Evolutionary conservation across 2,113 vertebrate species (phyloP), one percentile per base, ranked within the genome.

Genomic region (Cervus canadensis): DNA sequence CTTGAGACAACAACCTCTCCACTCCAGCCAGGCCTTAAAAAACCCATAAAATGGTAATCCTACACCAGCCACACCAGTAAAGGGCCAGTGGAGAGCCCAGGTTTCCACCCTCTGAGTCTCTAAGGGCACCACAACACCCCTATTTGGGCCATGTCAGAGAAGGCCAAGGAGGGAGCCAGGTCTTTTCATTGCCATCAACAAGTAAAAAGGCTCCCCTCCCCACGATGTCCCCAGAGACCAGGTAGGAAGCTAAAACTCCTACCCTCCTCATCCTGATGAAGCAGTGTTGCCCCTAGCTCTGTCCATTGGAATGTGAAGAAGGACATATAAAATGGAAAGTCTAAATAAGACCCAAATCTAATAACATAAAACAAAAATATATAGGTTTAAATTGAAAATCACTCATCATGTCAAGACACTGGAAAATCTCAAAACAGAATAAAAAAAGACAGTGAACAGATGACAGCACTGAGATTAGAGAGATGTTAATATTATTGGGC

Each of bases 361-460:
- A 85, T 59, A 64, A 33, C 36, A 43, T 57, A 60, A 57, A 40
- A 50, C 17, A 52, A 90, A 90, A 94, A 43, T 17, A 87, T n/a
- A 0, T 15, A 84, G 2, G 28, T 84, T 92, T 95, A 56, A 57
- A 78, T 1, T 13, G 48, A 84, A 84, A 88, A 56, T 92, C 48
- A 92, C 21, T 62, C 12, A 64, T 62, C 26, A 81, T 48, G 11
- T 14, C 9, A 60, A 96, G 43, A 92, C 17, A 5, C 59, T 1
- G 8, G 50, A 59, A 89, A 93, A 60, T 50, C 56, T 82, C 62
- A 52, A 71, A 94, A 76, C 36, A 36, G 13, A 94, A 76, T 60
- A 43, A 76, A 94, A 96, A 91, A 54, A 60, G 36, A 57, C n/a
- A 59, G 59, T 64, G 16, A 91, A n/a, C 1, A 45, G 57, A 78